These are phyloP conservation scores for Nipponacmea schrenckii DNA, from an alignment of 2,888 invertebrate species.

Conservation along the genomic window DNA sequence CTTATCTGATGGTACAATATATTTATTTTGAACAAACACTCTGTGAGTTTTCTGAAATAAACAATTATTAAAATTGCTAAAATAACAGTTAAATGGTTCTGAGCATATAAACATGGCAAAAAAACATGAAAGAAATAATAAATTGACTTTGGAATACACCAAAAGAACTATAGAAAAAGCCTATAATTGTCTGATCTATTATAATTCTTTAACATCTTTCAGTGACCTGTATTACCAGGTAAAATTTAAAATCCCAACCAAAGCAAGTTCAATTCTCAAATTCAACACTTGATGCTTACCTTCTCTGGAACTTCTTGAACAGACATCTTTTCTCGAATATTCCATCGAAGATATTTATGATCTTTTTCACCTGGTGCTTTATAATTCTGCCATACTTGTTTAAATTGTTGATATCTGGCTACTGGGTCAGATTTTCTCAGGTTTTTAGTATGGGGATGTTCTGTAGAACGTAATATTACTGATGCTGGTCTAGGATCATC, in stretches of 20 bases:
- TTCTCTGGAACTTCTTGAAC: conserved; percentile 62
- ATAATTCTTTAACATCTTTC: no score
- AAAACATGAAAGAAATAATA: no score
- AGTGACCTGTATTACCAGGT: no score
- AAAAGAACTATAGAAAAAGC: no score
- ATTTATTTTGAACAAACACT: conserved; percentile 60
- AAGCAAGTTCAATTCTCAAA: no score
- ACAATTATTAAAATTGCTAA: not conserved
- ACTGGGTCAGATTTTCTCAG: conserved; percentile 61
- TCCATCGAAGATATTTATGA: conserved; percentile 65
- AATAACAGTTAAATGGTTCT: not conserved
- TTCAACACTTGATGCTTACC: conserved; percentile 35
- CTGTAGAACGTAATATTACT: conserved; percentile 58
- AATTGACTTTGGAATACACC: no score
- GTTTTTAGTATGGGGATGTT: conserved; percentile 59
- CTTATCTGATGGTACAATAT: conserved; percentile 65
- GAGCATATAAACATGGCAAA: no score
- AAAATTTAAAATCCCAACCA: no score
- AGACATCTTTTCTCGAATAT: conserved; percentile 64
- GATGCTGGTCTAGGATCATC: conserved; percentile 60
- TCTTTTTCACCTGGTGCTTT: conserved; percentile 64
- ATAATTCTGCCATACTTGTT: conserved; percentile 57
- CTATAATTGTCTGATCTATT: no score
- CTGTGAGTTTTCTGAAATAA: conserved; percentile 56
- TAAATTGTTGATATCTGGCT: conserved; percentile 59